Percentiles rank a stretch among this genome's conserved stretches.
Evolutionary conservation across 2,797 vertebrate genomes (phyloP).

Genomic region (Rallus crepitans): DNA sequence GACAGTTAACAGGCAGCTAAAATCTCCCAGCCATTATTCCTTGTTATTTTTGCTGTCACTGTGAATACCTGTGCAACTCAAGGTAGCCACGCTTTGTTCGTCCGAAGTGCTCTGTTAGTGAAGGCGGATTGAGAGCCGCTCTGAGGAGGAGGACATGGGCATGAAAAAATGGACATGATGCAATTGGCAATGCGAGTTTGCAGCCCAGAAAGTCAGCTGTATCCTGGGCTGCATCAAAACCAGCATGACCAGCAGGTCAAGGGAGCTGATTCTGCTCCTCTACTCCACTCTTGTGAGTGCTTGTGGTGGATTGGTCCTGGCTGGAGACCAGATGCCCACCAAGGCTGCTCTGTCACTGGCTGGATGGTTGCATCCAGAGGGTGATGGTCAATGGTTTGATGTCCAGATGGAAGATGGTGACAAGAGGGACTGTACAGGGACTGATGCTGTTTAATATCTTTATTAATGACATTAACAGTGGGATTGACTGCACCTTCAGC

Average conservation of each 20-base stretch:
- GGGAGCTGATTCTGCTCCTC: neutral
- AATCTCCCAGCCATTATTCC: neutral
- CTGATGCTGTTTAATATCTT: too few species aligned
- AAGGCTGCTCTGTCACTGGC: too few species aligned
- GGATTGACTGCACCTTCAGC: too few species aligned
- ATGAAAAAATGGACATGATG: neutral
- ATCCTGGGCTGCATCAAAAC: neutral
- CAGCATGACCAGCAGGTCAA: rapidly evolving
- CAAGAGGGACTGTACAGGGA: too few species aligned
- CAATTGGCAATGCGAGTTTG: rapidly evolving
- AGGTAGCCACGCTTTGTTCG: neutral
- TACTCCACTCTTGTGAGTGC: neutral
- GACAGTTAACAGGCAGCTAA: neutral
- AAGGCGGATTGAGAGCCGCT: neutral
- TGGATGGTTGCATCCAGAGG: too few species aligned
- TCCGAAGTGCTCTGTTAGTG: neutral
- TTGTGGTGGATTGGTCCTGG: too few species aligned
- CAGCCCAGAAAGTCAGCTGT: neutral
- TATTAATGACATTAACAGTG: too few species aligned
- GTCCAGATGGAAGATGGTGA: too few species aligned
- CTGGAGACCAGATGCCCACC: too few species aligned
- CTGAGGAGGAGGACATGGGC: neutral
- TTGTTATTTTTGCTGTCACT: neutral
- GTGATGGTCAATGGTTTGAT: too few species aligned
- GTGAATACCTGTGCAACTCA: neutral